A percentile compares a stretch with the other conserved stretches of the same genome.
Conservation (phyloP, 1,140 invertebrate species). For the Orchestia grillus region DNA sequence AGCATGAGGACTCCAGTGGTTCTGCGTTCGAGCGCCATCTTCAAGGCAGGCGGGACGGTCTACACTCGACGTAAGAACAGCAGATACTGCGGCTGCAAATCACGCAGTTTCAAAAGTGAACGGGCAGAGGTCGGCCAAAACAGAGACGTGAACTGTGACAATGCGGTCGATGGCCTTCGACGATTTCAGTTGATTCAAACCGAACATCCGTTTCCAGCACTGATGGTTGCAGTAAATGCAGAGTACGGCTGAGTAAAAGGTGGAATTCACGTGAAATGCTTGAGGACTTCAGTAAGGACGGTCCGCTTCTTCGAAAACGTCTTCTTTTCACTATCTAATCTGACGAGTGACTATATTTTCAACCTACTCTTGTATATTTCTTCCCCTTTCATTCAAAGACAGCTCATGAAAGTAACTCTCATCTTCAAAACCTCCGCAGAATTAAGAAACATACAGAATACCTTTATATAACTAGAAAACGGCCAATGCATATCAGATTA, state of each 20-base stretch:
- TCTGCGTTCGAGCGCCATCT: background rate
- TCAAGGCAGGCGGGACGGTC: background rate
- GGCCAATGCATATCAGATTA: background rate
- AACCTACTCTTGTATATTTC: background rate
- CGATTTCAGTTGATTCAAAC: background rate
- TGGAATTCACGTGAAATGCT: background rate
- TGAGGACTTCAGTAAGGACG: too few relatives aligned
- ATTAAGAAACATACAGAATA: background rate
- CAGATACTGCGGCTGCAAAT: background rate
- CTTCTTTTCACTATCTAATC: background rate
- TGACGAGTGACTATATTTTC: background rate
- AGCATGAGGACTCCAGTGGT: slow-evolving; percentile 70
- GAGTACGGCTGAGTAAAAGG: background rate
- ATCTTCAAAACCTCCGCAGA: background rate
- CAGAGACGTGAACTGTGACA: background rate
- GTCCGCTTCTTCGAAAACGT: background rate
- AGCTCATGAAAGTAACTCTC: background rate
- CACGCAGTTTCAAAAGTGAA: background rate
- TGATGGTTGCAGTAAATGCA: background rate
- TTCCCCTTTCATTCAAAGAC: background rate
- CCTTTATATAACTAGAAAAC: background rate
- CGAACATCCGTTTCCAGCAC: background rate
- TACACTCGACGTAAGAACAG: background rate
- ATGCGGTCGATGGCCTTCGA: background rate
- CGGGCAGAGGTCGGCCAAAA: background rate